These are phyloP conservation scores for Argynnis bischoffii DNA, from an alignment of 2,888 invertebrate genomes.

Conservation along the genomic window DNA sequence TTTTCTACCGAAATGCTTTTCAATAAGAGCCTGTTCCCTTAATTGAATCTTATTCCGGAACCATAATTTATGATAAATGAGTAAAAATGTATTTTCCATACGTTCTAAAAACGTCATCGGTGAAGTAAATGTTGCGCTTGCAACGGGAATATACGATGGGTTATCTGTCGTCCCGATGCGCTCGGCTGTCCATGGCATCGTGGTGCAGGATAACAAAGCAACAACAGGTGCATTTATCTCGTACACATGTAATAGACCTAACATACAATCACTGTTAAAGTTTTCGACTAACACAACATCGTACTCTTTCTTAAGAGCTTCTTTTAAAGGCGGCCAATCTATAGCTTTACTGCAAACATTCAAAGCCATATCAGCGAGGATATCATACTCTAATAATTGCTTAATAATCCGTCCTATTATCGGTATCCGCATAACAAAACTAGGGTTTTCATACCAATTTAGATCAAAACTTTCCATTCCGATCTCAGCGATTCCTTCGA, in stretches of 20 bases:
- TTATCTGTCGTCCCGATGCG: slow-evolving; percentile 75
- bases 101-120: slow-evolving; percentile 79
- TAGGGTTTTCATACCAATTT: slow-evolving; percentile 52
- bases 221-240: slow-evolving; percentile 79
- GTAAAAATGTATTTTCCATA: slow-evolving; percentile 62
- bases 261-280: slow-evolving; percentile 85
- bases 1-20: slow-evolving; percentile 59
- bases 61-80: slow-evolving; percentile 62
- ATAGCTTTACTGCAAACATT: slow-evolving; percentile 66
- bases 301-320: slow-evolving; percentile 71
- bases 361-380: slow-evolving; percentile 61
- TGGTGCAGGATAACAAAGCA: slow-evolving; percentile 78
- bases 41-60: slow-evolving; percentile 49
- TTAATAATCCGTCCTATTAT: slow-evolving; percentile 53
- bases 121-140: slow-evolving; percentile 72
- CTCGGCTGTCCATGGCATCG: slow-evolving; percentile 81
- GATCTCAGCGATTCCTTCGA: slow-evolving; percentile 63
- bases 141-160: slow-evolving; percentile 78
- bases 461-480: slow-evolving; percentile 67
- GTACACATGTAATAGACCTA: slow-evolving; percentile 82
- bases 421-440: slow-evolving; percentile 48
- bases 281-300: slow-evolving; percentile 84
- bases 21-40: slow-evolving; percentile 49
- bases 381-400: slow-evolving; percentile 56
- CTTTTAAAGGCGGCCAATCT: slow-evolving; percentile 61